Percentiles rank a stretch among this genome's conserved stretches.
Conservation (phyloP, 2,113 vertebrate genomes). For the Grammomys dolichurus region DNA sequence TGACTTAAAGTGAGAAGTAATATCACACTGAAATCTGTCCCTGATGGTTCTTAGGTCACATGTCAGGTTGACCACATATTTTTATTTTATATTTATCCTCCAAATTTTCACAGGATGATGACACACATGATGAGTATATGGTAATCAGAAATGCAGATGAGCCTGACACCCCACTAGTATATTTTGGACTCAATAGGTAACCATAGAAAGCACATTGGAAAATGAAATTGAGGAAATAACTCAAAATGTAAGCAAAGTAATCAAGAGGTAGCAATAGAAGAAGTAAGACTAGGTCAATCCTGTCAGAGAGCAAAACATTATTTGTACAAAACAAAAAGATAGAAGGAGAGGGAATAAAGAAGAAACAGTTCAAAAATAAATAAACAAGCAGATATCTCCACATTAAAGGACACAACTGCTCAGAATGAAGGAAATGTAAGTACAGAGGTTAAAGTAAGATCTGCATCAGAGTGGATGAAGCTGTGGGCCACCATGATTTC, state of each 20-base stretch:
- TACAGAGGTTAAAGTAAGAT: background rate
- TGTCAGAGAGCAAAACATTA: background rate
- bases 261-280: background rate
- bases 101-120: background rate
- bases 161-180: background rate
- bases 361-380: background rate
- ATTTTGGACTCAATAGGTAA: background rate
- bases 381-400: background rate
- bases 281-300: background rate
- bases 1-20: background rate
- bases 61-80: background rate
- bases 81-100: background rate
- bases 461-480: background rate
- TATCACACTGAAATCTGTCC: background rate
- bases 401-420: background rate
- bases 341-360: background rate
- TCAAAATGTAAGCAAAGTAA: background rate
- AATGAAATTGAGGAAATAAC: conserved; percentile 15
- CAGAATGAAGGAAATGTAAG: background rate
- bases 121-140: background rate
- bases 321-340: too few species aligned
- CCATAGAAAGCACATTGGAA: background rate
- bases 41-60: background rate
- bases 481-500: background rate
- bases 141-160: background rate